phyloP scores from a whole-genome alignment of 2,113 vertebrate genomes.

The Cyanistes caeruleus region DNA sequence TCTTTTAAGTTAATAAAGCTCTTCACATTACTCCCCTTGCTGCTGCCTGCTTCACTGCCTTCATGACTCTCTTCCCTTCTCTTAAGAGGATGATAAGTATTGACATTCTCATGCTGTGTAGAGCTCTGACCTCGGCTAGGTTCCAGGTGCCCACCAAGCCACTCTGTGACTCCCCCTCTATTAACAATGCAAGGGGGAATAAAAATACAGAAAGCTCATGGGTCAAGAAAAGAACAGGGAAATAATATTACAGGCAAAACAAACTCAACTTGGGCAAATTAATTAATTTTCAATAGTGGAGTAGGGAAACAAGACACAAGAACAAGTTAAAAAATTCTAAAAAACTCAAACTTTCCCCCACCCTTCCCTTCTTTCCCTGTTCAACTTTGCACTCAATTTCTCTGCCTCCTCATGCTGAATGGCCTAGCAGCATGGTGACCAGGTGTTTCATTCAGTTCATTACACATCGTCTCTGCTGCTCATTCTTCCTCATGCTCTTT shows the following conservation, averaged over 20 bases:
- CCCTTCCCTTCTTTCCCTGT: neutral
- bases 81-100: neutral
- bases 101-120: neutral
- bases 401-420: fast-evolving
- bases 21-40: neutral
- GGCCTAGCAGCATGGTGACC: neutral
- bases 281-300: neutral
- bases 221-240: neutral
- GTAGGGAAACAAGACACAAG: neutral
- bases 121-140: neutral
- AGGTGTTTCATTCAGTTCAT: neutral
- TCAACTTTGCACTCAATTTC: neutral
- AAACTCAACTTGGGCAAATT: neutral
- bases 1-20: neutral
- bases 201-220: neutral
- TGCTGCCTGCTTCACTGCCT: neutral
- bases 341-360: fast-evolving
- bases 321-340: neutral
- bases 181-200: neutral
- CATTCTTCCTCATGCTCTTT: fast-evolving
- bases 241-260: neutral
- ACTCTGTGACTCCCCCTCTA: neutral
- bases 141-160: fast-evolving
- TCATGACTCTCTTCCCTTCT: neutral
- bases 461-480: fast-evolving